Conservation (phyloP, 2,797 vertebrate genomes). For the Acanthiza pusilla region DNA sequence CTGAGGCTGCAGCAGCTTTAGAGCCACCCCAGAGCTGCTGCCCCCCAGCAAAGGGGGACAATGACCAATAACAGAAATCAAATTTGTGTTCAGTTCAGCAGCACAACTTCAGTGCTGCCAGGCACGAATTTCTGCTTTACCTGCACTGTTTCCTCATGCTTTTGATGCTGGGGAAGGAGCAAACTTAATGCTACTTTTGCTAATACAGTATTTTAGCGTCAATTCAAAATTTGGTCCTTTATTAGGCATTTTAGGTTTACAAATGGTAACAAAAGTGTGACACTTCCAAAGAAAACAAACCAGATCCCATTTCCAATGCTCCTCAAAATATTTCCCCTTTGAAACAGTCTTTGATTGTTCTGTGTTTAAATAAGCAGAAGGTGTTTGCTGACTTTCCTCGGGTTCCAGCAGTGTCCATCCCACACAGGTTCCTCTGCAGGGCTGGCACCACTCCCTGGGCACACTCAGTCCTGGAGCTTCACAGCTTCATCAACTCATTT, state of each 20-base stretch:
- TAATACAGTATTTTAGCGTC: not conserved
- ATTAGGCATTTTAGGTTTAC: slow-evolving; percentile 18
- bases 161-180: not conserved
- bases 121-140: not conserved
- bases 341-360: not conserved
- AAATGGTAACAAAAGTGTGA: slow-evolving; percentile 18
- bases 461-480: not conserved
- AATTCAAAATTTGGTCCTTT: slow-evolving; percentile 48
- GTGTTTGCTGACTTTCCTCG: not conserved
- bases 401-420: not conserved
- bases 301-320: not conserved
- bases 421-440: not conserved
- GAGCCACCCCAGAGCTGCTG: not conserved
- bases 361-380: not conserved
- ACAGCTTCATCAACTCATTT: slow-evolving; percentile 66
- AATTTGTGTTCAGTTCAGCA: not conserved
- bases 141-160: not conserved
- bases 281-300: not conserved
- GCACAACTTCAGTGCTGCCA: not conserved
- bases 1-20: not conserved
- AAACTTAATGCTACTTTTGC: not conserved
- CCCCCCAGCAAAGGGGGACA: not conserved
- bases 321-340: not conserved
- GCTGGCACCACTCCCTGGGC: not conserved
- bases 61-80: not conserved